These are phyloP conservation scores for Elegia similella DNA, from an alignment of 2,888 invertebrate genomes.

Conservation along the genomic window DNA sequence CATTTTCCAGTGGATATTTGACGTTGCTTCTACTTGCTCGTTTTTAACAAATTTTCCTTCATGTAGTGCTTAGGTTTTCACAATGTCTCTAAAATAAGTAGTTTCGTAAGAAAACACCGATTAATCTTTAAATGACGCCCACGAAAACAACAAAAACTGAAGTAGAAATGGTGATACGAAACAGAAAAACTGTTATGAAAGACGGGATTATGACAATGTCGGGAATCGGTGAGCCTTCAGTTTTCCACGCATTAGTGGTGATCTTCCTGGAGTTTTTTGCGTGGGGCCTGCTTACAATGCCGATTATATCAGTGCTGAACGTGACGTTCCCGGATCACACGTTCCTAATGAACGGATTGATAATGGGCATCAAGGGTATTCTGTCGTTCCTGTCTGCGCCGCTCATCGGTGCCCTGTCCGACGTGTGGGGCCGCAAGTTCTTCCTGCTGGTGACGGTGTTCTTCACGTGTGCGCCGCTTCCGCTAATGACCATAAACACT, in stretches of 20 bases:
- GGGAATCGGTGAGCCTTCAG: constrained; percentile 96
- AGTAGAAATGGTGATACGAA: constrained; percentile 93
- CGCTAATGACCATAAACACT: constrained; percentile 98
- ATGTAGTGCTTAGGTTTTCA: constrained; percentile 72
- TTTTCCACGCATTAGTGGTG: constrained; percentile 99
- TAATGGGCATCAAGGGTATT: constrained; percentile 99
- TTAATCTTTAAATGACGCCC: constrained; percentile 84
- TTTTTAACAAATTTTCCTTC: constrained; percentile 57
- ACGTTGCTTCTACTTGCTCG: constrained; percentile 70
- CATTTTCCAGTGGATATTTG: constrained; percentile 75
- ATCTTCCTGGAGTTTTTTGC: constrained; percentile 99
- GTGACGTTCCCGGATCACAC: constrained; percentile 99
- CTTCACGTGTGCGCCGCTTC: constrained; percentile 99
- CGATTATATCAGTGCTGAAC: constrained; percentile 96
- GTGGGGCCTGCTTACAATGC: constrained; percentile 99
- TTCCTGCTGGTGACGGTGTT: constrained; percentile 98
- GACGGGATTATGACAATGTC: constrained; percentile 94
- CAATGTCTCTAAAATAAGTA: constrained; percentile 71
- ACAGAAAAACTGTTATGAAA: constrained; percentile 92
- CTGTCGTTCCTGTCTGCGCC: constrained; percentile 99
- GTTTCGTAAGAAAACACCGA: constrained; percentile 58
- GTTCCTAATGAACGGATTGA: constrained; percentile 99
- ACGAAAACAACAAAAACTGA: constrained; percentile 91
- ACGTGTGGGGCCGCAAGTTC: constrained; percentile 99
- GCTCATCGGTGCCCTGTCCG: constrained; percentile 97